These are phyloP conservation scores for Myripristis jacobus DNA, from an alignment of 2,797 vertebrate species.

Conservation along the genomic window DNA sequence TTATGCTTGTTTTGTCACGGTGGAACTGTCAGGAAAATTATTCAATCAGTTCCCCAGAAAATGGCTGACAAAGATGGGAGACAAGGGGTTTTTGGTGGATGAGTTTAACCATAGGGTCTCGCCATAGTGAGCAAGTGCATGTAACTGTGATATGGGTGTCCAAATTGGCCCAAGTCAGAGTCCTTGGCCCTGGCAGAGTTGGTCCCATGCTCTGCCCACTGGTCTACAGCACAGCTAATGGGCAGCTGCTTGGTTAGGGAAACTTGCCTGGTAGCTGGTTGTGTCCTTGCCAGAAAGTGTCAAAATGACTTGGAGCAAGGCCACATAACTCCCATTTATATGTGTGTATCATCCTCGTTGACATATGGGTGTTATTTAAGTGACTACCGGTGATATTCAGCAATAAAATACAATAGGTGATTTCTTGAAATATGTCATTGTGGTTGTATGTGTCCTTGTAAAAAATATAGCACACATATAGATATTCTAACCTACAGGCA, in stretches of 20 bases:
- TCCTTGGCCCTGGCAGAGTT: constrained; percentile 11
- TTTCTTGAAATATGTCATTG: constrained; percentile 26
- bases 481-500: constrained; percentile 49
- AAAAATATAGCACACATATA: constrained; percentile 32
- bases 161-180: not conserved
- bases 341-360: constrained; percentile 14
- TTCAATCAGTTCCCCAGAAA: too few relatives aligned
- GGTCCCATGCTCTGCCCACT: not conserved
- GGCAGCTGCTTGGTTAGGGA: not conserved
- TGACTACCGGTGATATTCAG: constrained; percentile 28
- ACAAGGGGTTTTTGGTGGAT: not conserved
- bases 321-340: constrained; percentile 20
- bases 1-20: too few relatives aligned
- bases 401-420: constrained; percentile 19
- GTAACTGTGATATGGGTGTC: not conserved
- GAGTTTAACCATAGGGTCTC: not conserved
- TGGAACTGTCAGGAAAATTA: not conserved
- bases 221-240: constrained; percentile 3
- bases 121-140: not conserved
- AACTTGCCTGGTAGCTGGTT: constrained; percentile 5
- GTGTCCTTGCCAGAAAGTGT: not conserved
- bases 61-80: too few relatives aligned
- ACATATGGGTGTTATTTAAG: constrained; percentile 29
- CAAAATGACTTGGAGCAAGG: constrained; percentile 32
- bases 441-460: constrained; percentile 48